Evolutionary conservation across 2,113 vertebrate genomes (phyloP), one percentile per base, ranked within the genome.

Genomic region (Orycteropus afer): DNA sequence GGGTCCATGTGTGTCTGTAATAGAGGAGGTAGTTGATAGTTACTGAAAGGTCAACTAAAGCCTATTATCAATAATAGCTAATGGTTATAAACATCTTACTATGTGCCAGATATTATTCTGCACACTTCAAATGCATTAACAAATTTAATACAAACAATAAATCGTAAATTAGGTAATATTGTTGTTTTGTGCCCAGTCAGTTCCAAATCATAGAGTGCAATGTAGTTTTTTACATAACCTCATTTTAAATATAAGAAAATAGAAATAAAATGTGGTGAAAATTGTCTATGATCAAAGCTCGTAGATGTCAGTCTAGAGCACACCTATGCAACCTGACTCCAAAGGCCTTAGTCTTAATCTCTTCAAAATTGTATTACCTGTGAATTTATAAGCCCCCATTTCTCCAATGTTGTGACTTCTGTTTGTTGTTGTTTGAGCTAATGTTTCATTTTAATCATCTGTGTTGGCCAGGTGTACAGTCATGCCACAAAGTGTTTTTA

Each of bases 1-100:
- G 25, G 53, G 29, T 86, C 42, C 47, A 27, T 57, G 20, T 76
- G 5, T 79, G 32, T 14, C 74, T 87, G 37, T 12, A 3, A 93
- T 47, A 83, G 45, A 86, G 23, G 51, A 49, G 9, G 9, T 76
- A 63, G 65, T 77, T 13, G 79, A 79, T 40, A 73, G 15, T 81
- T 84, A 9, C 74, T 83, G 29, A 91, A n/a, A 77, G 5, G 32
- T 45, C 5, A 22, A 85, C 37, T 63, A 74, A 87, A 95, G 82
- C 57, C 18, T 77, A 76, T 81, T 57, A 57, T 67, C n/a, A 82
- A 23, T 51, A 93, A 34, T 40, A 88, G 45, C 29, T 90, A 78
- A 93, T 79, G 77, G 87, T 92, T 90, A 77, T 67, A 80, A 90
- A 83, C 15, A 47, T 32, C 20, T 27, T 89, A 78, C 51, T 67